These are phyloP conservation scores for Acronicta aceris DNA, from an alignment of 2,888 invertebrate species.

Conservation along the genomic window DNA sequence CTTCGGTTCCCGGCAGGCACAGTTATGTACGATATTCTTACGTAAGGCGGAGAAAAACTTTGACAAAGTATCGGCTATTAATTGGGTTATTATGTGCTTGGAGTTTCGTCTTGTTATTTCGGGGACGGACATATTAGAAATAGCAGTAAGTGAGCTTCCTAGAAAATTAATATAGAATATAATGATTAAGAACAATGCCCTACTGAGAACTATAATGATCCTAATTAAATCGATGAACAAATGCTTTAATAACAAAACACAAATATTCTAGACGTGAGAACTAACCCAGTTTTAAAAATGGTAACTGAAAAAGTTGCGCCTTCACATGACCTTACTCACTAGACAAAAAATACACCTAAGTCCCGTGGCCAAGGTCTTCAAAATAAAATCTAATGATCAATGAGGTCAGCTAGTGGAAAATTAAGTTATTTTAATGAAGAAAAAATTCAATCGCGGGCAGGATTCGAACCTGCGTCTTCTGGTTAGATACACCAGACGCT, in stretches of 20 bases:
- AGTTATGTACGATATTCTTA: slow-evolving; percentile 86
- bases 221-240: slow-evolving; percentile 40
- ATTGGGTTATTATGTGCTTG: slow-evolving; percentile 55
- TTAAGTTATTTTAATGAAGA: no score
- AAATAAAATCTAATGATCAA: slow-evolving; percentile 38
- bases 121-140: slow-evolving; percentile 38
- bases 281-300: slow-evolving; percentile 38
- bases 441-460: no score
- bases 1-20: slow-evolving; percentile 79
- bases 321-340: slow-evolving; percentile 36
- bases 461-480: no score
- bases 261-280: slow-evolving; percentile 28
- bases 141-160: slow-evolving; percentile 35
- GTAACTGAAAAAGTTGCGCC: slow-evolving; percentile 41
- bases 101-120: slow-evolving; percentile 30
- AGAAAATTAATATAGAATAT: no score
- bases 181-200: slow-evolving; percentile 47
- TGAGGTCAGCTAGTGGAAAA: slow-evolving; percentile 40
- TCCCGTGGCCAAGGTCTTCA: slow-evolving; percentile 25
- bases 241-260: slow-evolving; percentile 25
- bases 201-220: slow-evolving; percentile 29
- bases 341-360: slow-evolving; percentile 36
- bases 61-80: slow-evolving; percentile 54
- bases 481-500: no score
- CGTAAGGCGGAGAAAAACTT: slow-evolving; percentile 71